These are phyloP conservation scores for Mormyrus proboscirostris DNA, from an alignment of 2,797 vertebrate genomes.

Conservation along the genomic window DNA sequence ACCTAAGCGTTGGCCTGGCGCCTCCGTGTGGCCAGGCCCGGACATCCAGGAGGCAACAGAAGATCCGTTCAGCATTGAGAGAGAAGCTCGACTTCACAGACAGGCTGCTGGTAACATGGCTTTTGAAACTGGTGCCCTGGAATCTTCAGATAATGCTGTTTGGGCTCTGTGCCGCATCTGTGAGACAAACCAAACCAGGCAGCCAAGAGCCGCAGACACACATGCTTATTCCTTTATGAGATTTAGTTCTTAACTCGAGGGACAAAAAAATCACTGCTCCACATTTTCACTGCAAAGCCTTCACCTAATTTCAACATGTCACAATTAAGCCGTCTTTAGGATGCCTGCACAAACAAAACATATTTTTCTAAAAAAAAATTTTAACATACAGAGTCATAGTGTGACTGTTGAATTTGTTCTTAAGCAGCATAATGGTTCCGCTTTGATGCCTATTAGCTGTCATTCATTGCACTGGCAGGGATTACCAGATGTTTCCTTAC, in stretches of 20 bases:
- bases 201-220: not conserved
- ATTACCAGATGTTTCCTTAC: not conserved
- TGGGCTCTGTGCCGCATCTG: not conserved
- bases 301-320: not conserved
- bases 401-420: not conserved
- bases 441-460: not conserved
- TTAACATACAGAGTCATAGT: not conserved
- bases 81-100: slow-evolving; percentile 89
- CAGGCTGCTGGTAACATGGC: slow-evolving; percentile 81
- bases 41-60: slow-evolving; percentile 80
- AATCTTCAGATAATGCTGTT: not conserved
- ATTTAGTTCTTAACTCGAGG: not conserved
- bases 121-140: not conserved
- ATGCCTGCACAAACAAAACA: not conserved
- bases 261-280: not conserved
- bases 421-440: not conserved
- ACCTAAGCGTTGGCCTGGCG: slow-evolving; percentile 84
- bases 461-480: not conserved
- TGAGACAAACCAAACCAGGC: not conserved
- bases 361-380: not conserved
- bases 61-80: slow-evolving; percentile 90
- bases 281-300: not conserved
- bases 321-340: not conserved
- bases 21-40: slow-evolving; percentile 83
- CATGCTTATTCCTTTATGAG: not conserved